Conservation (phyloP, 2,797 vertebrate genomes). For the Knipowitschia caucasica region DNA sequence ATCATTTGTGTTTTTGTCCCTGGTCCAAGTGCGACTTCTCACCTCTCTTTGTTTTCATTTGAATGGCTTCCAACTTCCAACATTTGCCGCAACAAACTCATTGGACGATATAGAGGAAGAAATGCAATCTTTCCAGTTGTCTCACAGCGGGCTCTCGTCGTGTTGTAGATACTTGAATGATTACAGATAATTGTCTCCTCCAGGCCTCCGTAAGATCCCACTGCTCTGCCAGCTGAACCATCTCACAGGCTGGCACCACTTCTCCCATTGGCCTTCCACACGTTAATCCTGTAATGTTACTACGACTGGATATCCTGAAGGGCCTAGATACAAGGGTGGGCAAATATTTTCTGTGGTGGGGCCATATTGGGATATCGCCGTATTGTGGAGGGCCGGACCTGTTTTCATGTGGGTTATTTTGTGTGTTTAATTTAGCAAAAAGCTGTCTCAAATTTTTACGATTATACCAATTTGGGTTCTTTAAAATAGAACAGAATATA, state of each 20-base stretch:
- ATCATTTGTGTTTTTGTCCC: neutral
- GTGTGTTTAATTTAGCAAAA: no score
- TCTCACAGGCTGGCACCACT: constrained; percentile 16
- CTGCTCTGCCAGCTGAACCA: constrained; percentile 33
- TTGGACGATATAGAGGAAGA: neutral
- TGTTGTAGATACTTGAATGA: neutral
- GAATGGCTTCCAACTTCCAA: neutral
- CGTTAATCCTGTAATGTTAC: constrained; percentile 28
- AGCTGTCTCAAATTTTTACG: no score
- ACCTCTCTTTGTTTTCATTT: neutral
- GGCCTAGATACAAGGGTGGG: no score
- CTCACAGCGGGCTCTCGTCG: neutral
- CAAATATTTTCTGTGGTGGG: no score
- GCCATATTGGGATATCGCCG: no score
- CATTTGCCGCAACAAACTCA: neutral
- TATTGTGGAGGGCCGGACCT: no score
- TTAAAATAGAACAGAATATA: no score
- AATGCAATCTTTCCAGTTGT: neutral
- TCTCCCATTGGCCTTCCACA: constrained; percentile 11
- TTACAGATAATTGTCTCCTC: neutral
- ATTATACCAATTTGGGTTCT: no score
- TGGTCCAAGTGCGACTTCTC: neutral
- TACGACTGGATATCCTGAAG: no score
- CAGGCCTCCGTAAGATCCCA: constrained; percentile 6
- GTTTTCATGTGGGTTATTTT: no score